Conservation (phyloP, 2,113 vertebrate species). For the Gavia stellata region DNA sequence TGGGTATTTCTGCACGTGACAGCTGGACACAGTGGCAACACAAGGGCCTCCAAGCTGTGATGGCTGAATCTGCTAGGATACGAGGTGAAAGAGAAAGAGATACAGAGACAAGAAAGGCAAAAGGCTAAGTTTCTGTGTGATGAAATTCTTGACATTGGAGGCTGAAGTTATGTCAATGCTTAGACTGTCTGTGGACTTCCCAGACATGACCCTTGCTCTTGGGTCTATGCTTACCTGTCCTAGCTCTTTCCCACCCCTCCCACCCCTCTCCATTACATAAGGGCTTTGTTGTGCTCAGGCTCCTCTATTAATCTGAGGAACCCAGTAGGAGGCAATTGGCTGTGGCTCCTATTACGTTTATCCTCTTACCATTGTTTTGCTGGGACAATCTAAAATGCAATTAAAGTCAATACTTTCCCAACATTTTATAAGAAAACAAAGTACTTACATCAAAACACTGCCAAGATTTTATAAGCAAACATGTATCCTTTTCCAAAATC, state of each 20-base stretch:
- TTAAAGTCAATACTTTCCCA: background rate
- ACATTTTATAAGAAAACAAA: background rate
- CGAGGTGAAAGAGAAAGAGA: background rate
- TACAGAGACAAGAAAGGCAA: background rate
- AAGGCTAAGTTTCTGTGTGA: background rate
- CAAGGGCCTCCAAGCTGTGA: background rate
- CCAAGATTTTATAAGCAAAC: background rate
- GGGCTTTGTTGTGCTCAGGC: background rate
- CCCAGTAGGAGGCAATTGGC: constrained; percentile 25
- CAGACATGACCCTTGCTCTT: background rate
- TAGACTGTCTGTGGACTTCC: background rate
- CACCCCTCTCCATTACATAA: background rate
- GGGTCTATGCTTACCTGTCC: background rate
- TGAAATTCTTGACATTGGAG: background rate
- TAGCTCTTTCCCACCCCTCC: background rate
- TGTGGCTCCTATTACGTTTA: background rate
- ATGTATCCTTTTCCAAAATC: background rate
- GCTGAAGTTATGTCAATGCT: background rate
- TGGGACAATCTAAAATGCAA: background rate
- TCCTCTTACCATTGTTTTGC: constrained; percentile 29
- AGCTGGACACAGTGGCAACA: background rate
- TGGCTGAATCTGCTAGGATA: background rate
- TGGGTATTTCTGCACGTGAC: background rate
- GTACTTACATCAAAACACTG: background rate
- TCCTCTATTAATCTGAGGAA: background rate